Base-by-base conservation (phyloP, 2,797 vertebrate species). In the Acridotheres tristis region DNA sequence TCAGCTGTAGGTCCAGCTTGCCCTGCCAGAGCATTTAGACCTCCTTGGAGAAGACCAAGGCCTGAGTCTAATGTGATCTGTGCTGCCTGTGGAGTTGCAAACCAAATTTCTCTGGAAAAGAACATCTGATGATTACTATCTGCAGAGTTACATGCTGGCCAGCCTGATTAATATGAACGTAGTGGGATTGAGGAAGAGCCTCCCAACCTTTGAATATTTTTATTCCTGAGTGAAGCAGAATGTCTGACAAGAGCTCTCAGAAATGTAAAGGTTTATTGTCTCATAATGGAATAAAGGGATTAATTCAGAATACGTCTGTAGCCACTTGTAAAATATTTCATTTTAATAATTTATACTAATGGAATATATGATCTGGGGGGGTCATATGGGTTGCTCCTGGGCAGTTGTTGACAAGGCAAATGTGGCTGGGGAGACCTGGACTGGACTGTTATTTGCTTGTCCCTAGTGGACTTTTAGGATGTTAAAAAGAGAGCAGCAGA, bases 271-370 rank as follows among this genome's bases (percentile, higher is more conserved):
- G 82, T 96, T 96, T 97, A 95, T 95, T 94, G 84, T 83, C 79
- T 94, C 82, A 81, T 93, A 86, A 92, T 94, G 89, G 93, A 97
- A 95, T 93, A 96, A 95, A 95, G 82, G 75, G 82, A 94, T 96
- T 96, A 95, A 96, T 95, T 95, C 85, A 90, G 57, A 94, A 94
- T 80, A 92, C 72, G 74, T 91, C 95, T 90, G 66, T 91, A 95
- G 92, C 86, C 58, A 76, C 92, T 93, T 94, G 82, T 90, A 96
- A 96, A 97, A 95, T 92, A 96, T 95, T 95, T 95, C 81, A 95
- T 91, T 95, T 97, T 95, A 97, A 97, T 97, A 95, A 97, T 97
- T 97, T 94, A 96, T 97, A 92, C 72, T 96, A 97, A 97, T 96
- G 96, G 96, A 96, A 95, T 96, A 92, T 74, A 77, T 73, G 79